Percentiles rank a stretch among this genome's conserved stretches.
Conservation (phyloP, 2,888 invertebrate genomes). For the Pyrrhia umbra region DNA sequence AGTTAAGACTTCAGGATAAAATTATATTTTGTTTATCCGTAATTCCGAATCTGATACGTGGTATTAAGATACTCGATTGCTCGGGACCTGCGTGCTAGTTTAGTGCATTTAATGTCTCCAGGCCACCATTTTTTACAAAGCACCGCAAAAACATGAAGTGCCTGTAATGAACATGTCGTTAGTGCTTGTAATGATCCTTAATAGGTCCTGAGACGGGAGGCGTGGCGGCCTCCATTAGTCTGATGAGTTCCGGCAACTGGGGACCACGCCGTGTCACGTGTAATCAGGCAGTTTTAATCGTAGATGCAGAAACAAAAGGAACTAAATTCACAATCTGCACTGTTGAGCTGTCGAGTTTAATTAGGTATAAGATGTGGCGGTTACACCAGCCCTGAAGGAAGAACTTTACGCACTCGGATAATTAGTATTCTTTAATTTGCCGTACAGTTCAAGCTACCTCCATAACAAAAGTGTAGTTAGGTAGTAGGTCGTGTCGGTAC, state of each 20-base stretch:
- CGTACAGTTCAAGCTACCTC: too few relatives aligned
- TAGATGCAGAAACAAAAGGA: not conserved
- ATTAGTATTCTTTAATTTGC: too few relatives aligned
- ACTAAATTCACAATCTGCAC: not conserved
- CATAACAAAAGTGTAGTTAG: too few relatives aligned
- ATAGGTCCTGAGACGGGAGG: conserved; percentile 42
- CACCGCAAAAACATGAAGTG: conserved; percentile 1
- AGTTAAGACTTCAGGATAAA: too few relatives aligned
- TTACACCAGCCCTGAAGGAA: too few relatives aligned
- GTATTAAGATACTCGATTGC: not conserved
- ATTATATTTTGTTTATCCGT: too few relatives aligned
- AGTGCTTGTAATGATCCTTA: conserved; percentile 38
- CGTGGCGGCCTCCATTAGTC: conserved; percentile 46
- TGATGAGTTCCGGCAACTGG: conserved; percentile 46
- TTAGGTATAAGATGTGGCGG: not conserved
- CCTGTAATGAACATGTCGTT: conserved; percentile 24
- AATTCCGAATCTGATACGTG: not conserved
- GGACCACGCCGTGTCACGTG: conserved; percentile 24
- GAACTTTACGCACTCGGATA: too few relatives aligned
- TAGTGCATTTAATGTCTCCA: conserved; percentile 1
- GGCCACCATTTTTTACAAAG: not conserved
- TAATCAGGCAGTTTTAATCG: conserved; percentile 29
- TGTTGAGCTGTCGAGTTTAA: not conserved
- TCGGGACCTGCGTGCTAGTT: not conserved
- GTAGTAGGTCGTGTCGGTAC: too few relatives aligned